Base-by-base conservation (phyloP, 2,888 invertebrate genomes). In the Quadriops clusia region DNA sequence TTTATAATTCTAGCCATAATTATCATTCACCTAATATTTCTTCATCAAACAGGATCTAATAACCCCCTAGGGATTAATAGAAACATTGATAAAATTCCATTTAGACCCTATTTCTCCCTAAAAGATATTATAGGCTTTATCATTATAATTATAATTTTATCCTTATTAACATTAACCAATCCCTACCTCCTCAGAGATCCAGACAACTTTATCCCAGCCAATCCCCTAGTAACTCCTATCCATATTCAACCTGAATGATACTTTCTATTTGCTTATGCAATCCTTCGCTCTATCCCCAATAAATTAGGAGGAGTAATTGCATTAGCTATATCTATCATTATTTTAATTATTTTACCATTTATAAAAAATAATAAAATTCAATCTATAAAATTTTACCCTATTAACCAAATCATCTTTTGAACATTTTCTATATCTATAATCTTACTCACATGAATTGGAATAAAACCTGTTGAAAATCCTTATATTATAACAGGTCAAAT, bases 161-260 rank as follows among this genome's bases (percentile, higher is more conserved):
- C 62, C 42, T 41, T 62, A 43, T 48, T 76, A 57, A 63, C 64
- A 2, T 46, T 73, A 54, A 51, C 54, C 38, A 61, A 57, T 4
- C 78, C 77, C 0, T 69, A 72, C 45, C 39, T 74, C 51, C 45
- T 81, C 53, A 66, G 70, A 43, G 78, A 80, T 13, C 73, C 76
- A 0, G 79, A 79, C 64, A 82, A 80, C 62, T 82, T 78, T 61
- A 74, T 69, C 12, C 70, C 71, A 0, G 77, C 77, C 3, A 77
- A 77, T 39, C 67, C 74, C 0, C 47, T 77, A 63, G 64, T 72
- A n/a, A 80, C 78, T 0, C 79, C 80, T 0, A 54, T 68, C 4
- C 79, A 80, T 51, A 81, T 82, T 64, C 77, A 81, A 68, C 81
- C 78, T n/a, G 81, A 84, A 70, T 83, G 80, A 73, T 83, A 82